Percentiles rank a stretch among this genome's conserved stretches.
These are phyloP conservation scores for Archaeoteleia sp. DNA, from an alignment of 2,888 invertebrate species.

Conservation along the genomic window DNA sequence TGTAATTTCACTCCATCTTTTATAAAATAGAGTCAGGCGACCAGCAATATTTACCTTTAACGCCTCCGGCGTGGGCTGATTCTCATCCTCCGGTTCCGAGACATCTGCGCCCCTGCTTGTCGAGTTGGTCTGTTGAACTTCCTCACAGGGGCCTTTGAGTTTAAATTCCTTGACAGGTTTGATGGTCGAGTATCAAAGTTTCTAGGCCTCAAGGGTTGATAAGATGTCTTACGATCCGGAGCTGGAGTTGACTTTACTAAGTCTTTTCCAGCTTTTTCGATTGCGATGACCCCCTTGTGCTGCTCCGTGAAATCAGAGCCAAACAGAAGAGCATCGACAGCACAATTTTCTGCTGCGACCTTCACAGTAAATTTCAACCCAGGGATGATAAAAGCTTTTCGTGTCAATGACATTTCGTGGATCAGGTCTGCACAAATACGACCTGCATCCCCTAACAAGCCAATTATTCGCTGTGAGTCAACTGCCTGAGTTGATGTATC, in stretches of 20 bases:
- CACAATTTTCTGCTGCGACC: constrained; percentile 2
- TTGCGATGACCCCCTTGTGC: background rate
- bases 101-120: background rate
- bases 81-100: too few relatives aligned
- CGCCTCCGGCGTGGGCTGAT: background rate
- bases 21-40: constrained; percentile 1
- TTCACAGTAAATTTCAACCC: background rate
- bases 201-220: background rate
- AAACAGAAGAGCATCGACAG: constrained; percentile 2
- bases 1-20: constrained; percentile 10
- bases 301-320: constrained; percentile 15
- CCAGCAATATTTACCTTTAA: constrained; percentile 20
- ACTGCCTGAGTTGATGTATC: too few relatives aligned
- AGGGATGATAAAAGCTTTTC: constrained; percentile 2
- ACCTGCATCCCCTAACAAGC: constrained; percentile 6
- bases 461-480: background rate
- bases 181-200: background rate
- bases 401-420: constrained; percentile 4
- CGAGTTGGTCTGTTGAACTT: background rate
- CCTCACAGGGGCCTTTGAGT: constrained; percentile 16
- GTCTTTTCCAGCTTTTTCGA: constrained; percentile 10
- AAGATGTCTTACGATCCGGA: too few relatives aligned
- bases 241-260: too few relatives aligned
- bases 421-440: constrained; percentile 2
- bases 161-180: constrained; percentile 23